Evolutionary conservation across 2,888 invertebrate genomes (phyloP).

Genomic region (Gisinianus flammeolus): DNA sequence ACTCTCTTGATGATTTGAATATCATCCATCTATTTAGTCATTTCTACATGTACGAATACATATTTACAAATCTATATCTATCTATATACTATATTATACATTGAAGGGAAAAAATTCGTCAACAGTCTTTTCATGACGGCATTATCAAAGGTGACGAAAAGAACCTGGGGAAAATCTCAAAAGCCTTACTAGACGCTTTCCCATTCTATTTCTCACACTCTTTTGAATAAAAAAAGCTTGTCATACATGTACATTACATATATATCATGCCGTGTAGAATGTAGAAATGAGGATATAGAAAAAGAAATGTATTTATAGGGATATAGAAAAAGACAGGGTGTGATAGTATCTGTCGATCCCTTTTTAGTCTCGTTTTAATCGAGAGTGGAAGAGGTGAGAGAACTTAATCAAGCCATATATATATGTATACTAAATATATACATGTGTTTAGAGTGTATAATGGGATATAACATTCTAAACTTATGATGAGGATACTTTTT

Average conservation of each 20-base stretch:
- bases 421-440: not conserved
- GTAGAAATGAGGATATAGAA: not conserved
- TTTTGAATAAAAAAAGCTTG: no score
- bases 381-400: not conserved
- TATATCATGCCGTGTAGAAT: no score
- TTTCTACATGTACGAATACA: not conserved
- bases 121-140: slow-evolving; percentile 18
- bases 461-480: no score
- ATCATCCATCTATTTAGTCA: not conserved
- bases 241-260: no score
- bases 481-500: no score
- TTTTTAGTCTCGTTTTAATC: not conserved
- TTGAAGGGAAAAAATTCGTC: not conserved
- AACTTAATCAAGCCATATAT: not conserved
- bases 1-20: no score
- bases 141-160: slow-evolving; percentile 11
- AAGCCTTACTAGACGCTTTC: not conserved
- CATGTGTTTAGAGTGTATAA: no score
- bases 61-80: not conserved
- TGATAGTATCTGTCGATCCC: no score
- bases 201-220: no score
- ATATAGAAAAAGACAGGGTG: no score
- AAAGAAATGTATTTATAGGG: no score
- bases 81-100: not conserved
- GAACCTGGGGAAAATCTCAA: slow-evolving; percentile 16